Base-by-base conservation (phyloP, 2,113 vertebrate genomes). In the Eonycteris spelaea region DNA sequence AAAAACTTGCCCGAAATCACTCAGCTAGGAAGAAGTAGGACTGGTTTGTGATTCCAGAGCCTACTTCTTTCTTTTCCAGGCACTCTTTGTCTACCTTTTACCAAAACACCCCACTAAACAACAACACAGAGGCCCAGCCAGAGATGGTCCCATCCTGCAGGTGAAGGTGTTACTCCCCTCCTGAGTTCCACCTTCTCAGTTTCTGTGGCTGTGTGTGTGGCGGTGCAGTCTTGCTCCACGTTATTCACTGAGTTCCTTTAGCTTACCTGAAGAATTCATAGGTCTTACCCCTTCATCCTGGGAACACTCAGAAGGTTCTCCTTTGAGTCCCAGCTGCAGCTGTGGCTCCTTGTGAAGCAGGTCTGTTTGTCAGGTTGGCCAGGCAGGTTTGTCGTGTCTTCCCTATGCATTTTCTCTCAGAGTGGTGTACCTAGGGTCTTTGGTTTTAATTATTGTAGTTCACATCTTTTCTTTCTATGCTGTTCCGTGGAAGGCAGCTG, bases 371-470 rank as follows among this genome's bases (percentile, higher is more conserved):
- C 74, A 30, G 61, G 35, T 38, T 53, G 51, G 83, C 35, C 21
- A 19, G 79, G 51, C 13, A 15, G 51, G 28, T 51, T 45, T 24
- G 11, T 57, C 6, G 0, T 74, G 59, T 0, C 7, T 57, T 77
- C 48, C 26, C 80, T 55, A 0, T 57, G 86, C 53, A 15, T 48
- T 86, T 92, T 51, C 67, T 92, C 24, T 75, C 14, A 1, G 63
- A n/a, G 22, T 70, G 55, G 21, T 30, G 1, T 59, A 74, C 43
- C 43, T 5, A 18, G 83, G 67, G 74, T 92, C 75, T 96, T 95
- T 97, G 89, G 95, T 98, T 97, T 97, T 71, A 96, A 75, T 95
- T 80, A 95, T 85, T 96, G 96, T 89, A 94, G 63, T 90, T 94
- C 71, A 89, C 85, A 85, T 95, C 75, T 93, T 93, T 94, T 73